Percentiles rank a stretch among this genome's conserved stretches.
These are phyloP conservation scores for Rhinoraja longicauda DNA, from an alignment of 2,797 vertebrate species.

Conservation along the genomic window DNA sequence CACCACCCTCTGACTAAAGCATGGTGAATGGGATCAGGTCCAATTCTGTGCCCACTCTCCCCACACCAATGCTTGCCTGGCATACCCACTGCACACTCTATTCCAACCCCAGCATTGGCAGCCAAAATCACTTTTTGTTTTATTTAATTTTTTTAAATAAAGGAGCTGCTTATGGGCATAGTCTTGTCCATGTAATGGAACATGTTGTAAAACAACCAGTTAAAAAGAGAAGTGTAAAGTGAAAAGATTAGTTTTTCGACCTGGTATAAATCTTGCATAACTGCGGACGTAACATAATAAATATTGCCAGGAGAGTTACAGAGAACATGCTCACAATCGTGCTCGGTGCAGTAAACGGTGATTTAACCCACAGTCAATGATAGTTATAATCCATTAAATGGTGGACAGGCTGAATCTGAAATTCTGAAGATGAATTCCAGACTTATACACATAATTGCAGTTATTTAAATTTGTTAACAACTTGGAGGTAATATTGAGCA, in stretches of 20 bases:
- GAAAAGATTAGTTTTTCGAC: not conserved
- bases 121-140: not conserved
- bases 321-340: not conserved
- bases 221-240: not conserved
- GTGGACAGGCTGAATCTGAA: not conserved
- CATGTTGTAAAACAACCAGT: not conserved
- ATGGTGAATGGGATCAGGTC: not conserved
- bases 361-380: not conserved
- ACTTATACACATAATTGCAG: not conserved
- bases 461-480: not conserved
- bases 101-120: not conserved
- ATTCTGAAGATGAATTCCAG: not conserved
- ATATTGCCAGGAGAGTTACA: not conserved
- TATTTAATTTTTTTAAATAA: not conserved
- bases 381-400: not conserved
- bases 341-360: not conserved
- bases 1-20: too few species aligned
- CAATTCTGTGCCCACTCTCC: not conserved
- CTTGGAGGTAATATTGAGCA: not conserved
- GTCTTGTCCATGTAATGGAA: not conserved
- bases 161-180: not conserved
- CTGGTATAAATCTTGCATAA: not conserved
- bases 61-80: not conserved
- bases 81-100: not conserved
- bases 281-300: not conserved